Conservation (phyloP, 2,113 vertebrate species). For the Formicarius rufipectus region DNA sequence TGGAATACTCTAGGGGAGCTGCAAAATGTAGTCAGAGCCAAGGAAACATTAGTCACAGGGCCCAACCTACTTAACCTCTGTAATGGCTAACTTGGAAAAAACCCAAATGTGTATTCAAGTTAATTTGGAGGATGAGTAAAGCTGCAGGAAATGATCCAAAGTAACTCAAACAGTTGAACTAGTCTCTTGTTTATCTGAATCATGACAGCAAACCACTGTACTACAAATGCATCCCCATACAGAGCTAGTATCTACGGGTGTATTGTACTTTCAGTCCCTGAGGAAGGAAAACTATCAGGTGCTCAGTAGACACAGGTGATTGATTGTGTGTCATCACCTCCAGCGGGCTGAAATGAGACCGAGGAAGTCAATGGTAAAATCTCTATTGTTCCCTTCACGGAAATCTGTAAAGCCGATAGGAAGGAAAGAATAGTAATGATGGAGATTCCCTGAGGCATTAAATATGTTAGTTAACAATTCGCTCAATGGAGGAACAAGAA, state of each 20-base stretch:
- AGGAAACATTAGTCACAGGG: conserved; percentile 35
- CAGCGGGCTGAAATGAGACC: conserved; percentile 16
- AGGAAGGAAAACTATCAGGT: conserved; percentile 5
- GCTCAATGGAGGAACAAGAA: conserved; percentile 16
- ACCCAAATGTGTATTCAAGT: not conserved
- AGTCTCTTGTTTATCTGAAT: conserved; percentile 10
- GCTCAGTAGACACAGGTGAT: conserved; percentile 1
- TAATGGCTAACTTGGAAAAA: conserved; percentile 9
- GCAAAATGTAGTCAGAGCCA: conserved; percentile 5
- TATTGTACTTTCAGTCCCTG: not conserved
- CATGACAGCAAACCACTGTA: not conserved
- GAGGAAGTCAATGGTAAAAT: conserved; percentile 17
- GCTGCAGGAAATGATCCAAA: conserved; percentile 49
- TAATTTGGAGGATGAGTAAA: conserved; percentile 42
- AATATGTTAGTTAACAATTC: not conserved
- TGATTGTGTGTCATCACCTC: conserved; percentile 26
- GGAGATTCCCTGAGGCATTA: not conserved
- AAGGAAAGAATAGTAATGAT: conserved; percentile 8
- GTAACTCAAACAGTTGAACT: conserved; percentile 32
- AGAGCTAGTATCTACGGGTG: not conserved
- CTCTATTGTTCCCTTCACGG: conserved; percentile 20
- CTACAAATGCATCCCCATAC: not conserved
- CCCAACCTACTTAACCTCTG: conserved; percentile 27
- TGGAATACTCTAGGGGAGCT: not conserved
- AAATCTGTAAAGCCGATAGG: conserved; percentile 2